Evolutionary conservation across 1,140 invertebrate species (phyloP).

Genomic region (Papilio polyxenes): DNA sequence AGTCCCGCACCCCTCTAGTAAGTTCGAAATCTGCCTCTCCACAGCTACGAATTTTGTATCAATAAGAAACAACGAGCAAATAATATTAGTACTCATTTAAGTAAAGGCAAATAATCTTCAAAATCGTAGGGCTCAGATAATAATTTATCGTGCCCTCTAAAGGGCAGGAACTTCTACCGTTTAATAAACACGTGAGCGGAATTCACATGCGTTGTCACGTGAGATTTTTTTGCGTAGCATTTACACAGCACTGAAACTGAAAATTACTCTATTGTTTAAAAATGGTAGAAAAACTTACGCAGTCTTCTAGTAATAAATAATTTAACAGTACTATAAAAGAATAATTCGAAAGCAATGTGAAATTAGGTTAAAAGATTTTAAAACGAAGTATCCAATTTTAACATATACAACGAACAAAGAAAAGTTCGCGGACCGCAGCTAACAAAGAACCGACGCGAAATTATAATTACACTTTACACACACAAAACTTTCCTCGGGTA

Average conservation of each 20-base stretch:
- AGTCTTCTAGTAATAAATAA: not conserved
- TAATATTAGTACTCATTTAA: not conserved
- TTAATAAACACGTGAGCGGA: too few relatives aligned
- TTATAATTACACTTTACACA: conserved; percentile 24
- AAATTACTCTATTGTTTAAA: too few relatives aligned
- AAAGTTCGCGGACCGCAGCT: conserved; percentile 11
- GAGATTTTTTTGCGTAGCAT: too few relatives aligned
- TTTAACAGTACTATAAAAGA: not conserved
- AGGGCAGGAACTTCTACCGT: too few relatives aligned
- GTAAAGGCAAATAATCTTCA: not conserved
- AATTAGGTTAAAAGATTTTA: conserved; percentile 20
- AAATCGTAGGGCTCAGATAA: too few relatives aligned
- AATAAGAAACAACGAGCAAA: not conserved
- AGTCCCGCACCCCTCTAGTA: conserved; percentile 34
- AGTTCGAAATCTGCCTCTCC: not conserved
- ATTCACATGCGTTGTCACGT: too few relatives aligned
- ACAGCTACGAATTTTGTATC: not conserved
- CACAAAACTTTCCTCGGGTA: not conserved
- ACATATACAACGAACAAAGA: conserved; percentile 6
- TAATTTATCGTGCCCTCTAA: too few relatives aligned
- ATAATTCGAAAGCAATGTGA: not conserved
- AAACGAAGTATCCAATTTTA: conserved; percentile 13
- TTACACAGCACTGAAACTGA: too few relatives aligned
- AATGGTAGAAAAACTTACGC: not conserved
- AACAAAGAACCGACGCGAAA: conserved; percentile 20